Percentiles rank a stretch among this genome's conserved stretches.
Evolutionary conservation across 2,113 vertebrate species (phyloP).

Genomic region (human): DNA sequence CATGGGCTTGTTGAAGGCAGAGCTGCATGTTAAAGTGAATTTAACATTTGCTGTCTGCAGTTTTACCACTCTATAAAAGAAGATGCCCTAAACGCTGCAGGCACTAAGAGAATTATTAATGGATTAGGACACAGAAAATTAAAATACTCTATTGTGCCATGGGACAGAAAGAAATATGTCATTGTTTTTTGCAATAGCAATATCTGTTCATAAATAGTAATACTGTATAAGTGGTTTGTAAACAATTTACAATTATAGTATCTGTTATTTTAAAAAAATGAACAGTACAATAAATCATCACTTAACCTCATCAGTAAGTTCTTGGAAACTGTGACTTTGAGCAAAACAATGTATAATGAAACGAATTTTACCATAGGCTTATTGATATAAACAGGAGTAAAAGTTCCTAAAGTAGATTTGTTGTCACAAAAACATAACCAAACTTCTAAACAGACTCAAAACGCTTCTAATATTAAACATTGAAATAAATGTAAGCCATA

Average conservation of each 20-base stretch:
- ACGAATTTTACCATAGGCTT: not conserved
- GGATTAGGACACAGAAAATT: not conserved
- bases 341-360: not conserved
- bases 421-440: not conserved
- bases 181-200: not conserved
- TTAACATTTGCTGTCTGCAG: not conserved
- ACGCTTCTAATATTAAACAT: not conserved
- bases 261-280: not conserved
- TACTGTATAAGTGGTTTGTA: not conserved
- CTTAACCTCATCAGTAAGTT: not conserved
- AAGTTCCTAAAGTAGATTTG: not conserved
- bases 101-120: not conserved
- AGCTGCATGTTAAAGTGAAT: not conserved
- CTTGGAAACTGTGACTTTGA: not conserved
- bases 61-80: not conserved
- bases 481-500: not conserved
- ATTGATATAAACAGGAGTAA: not conserved
- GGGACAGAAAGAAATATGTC: not conserved
- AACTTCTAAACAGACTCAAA: not conserved
- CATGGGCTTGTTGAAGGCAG: not conserved
- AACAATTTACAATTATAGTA: not conserved
- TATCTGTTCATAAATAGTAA: not conserved
- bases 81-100: not conserved
- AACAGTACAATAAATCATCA: not conserved
- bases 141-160: not conserved